A percentile compares a stretch with the other conserved stretches of the same genome.
These are phyloP conservation scores for Neotragus pygmaeus DNA, from an alignment of 2,113 vertebrate genomes.

Conservation along the genomic window DNA sequence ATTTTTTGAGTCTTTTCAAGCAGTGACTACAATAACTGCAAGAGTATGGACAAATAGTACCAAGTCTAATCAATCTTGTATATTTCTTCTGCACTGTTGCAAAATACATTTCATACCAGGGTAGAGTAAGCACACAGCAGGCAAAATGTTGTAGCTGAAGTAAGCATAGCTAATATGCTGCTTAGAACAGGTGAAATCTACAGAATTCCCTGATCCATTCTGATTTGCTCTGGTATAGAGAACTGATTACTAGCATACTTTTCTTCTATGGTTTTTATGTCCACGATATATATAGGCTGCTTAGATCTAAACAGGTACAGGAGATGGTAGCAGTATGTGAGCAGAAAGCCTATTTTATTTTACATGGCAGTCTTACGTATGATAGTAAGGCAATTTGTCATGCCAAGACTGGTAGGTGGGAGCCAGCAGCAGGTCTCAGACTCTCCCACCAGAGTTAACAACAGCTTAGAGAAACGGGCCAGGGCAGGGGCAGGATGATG, in stretches of 20 bases:
- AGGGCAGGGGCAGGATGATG: background rate
- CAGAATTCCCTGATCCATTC: slow-evolving; percentile 23
- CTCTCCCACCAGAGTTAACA: background rate
- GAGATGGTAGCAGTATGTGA: background rate
- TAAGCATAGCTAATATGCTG: slow-evolving; percentile 27
- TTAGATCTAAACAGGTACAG: background rate
- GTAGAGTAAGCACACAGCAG: slow-evolving; percentile 37
- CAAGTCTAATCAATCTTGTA: slow-evolving; percentile 40
- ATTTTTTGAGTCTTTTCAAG: slow-evolving; percentile 10
- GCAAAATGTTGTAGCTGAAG: slow-evolving; percentile 44
- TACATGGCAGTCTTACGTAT: background rate
- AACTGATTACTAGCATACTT: background rate
- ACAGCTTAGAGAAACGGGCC: background rate
- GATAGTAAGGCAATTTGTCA: background rate
- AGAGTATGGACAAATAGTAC: slow-evolving; percentile 10
- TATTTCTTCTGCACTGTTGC: background rate
- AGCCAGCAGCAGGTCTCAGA: background rate
- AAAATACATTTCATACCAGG: slow-evolving; percentile 33
- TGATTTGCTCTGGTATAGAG: slow-evolving; percentile 11
- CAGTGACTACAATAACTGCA: slow-evolving; percentile 20
- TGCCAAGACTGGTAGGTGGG: background rate
- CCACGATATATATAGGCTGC: background rate
- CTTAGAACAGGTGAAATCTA: slow-evolving; percentile 37
- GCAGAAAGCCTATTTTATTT: background rate
- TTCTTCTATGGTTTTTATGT: background rate